Evolutionary conservation across 2,113 vertebrate genomes (phyloP), one percentile per base, ranked within the genome.

Genomic region (Fregata magnificens): DNA sequence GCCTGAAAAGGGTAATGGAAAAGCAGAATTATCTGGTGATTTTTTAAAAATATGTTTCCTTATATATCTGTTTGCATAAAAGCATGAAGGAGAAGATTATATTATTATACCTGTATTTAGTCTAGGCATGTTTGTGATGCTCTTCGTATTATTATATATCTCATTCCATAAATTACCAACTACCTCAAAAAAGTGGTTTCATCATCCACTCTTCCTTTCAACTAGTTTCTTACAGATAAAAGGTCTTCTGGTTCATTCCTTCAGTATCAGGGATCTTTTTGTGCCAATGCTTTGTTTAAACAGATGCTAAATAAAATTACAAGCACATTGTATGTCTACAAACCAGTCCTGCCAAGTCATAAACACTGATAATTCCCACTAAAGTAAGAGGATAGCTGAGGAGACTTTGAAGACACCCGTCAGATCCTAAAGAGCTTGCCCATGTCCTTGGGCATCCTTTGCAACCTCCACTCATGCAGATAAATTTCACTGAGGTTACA

Each of bases 401-500:
- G 63, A 95, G 66, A 63, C 94, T 97, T 97, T 97, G 95, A 94
- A 96, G 89, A 76, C 38, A 82, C 34, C 36, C 11, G 1, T 87
- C 69, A 93, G 77, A 95, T 95, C 65, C 86, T 87, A 42, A 89
- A 69, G 53, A 82, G 29, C 86, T 84, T 95, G 71, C 61, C 53
- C 38, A 82, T 95, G 90, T 93, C 93, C 92, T 95, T 94, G 84
- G 93, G 90, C 92, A 82, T 76, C 87, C 62, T 96, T 88, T 0
- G 0, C 67, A 97, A 74, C 74, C 84, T 95, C 47, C 55, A 40
- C 42, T 95, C 81, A 65, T 44, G 55, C 34, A 81, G 91, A 80
- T 91, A 93, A 86, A 92, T 91, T 95, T 95, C 67, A 70, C 84
- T 95, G 97, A 95, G 93, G 91, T 97, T 95, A 87, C 6, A 3